Base-by-base conservation (phyloP, 2,888 invertebrate species). In the Hydrotaea cyrtoneurina region DNA sequence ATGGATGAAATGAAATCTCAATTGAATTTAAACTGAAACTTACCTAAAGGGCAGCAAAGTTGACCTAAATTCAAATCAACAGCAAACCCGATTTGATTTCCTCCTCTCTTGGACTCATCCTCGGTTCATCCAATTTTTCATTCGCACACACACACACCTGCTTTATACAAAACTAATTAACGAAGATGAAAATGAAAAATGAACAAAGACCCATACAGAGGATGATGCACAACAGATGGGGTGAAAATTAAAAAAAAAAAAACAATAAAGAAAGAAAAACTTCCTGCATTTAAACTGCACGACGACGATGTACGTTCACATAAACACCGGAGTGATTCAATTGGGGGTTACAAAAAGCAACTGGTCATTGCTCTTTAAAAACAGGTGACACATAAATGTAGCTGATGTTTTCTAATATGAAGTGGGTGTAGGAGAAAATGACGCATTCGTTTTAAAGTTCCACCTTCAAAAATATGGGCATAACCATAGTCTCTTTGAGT, bases 151-250 rank as follows among this genome's bases (percentile, higher is more conserved):
- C 23, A 23, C 57, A 23, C 26, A 59, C 59, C 59, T 59, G 59
- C 4, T 15, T 59, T 59, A 26, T 59, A 23, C 59, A 59, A 59
- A 59, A 59, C 59, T 59, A 59, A 59, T 59, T 59, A 59, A 59
- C 59, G 5, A 13, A 59, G 59, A 50, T 50, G 50, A 13, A 59
- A 26, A 26, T 59, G 59, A 26, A 59, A 26, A 59, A 59, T 59
- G 26, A 59, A 26, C 26, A 26, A 59, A 23, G 23, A 13, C 26
- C 1, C 59, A 59, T 11, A 59, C 19, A 19, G 59, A 50, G n/a
- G n/a, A 50, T 50, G 50, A n/a, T 50, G n/a, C n/a, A 15, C 4
- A n/a, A 50, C n/a, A 50, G 50, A 50, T 50, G 50, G 43, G 10
- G 43, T 50, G 50, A n/a, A 50, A n/a, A 50, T 39, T 50, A 43